Percentiles rank a stretch among this genome's conserved stretches.
phyloP scores from a whole-genome alignment of 2,888 invertebrate genomes.

The Apamea crenata region DNA sequence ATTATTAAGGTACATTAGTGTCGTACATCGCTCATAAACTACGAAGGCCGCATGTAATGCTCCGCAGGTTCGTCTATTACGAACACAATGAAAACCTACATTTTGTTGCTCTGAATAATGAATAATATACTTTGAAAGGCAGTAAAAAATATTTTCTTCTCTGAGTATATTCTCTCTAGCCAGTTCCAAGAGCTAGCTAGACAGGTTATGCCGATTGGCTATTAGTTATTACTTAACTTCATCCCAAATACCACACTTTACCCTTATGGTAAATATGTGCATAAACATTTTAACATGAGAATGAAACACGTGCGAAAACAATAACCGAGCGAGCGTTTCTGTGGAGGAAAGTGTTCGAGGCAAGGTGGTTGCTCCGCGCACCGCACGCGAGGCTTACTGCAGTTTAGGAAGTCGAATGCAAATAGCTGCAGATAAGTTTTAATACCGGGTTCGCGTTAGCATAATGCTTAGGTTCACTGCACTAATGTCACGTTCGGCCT shows the following conservation, averaged over 20 bases:
- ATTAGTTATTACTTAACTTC: conserved; percentile 58
- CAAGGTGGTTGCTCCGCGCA: conserved; percentile 65
- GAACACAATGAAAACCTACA: conserved; percentile 61
- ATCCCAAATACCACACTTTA: conserved; percentile 59
- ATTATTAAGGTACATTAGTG: conserved; percentile 79
- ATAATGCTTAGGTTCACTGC: conserved; percentile 87
- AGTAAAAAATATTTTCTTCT: conserved; percentile 29
- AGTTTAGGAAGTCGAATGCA: conserved; percentile 89
- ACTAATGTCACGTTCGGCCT: conserved; percentile 90
- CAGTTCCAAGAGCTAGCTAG: conserved; percentile 41
- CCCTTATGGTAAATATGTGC: conserved; percentile 62
- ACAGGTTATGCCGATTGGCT: conserved; percentile 43
- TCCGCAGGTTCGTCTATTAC: conserved; percentile 47
- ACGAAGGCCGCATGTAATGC: conserved; percentile 65
- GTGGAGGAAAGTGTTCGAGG: conserved; percentile 64
- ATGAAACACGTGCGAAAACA: conserved; percentile 66
- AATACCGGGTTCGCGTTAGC: conserved; percentile 84
- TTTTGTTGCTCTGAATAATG: conserved; percentile 50
- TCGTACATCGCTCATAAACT: conserved; percentile 71
- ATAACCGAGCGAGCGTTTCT: conserved; percentile 62
- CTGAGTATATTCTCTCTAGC: conserved; percentile 26
- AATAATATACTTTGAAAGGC: conserved; percentile 49
- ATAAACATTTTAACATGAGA: conserved; percentile 64
- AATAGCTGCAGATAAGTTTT: conserved; percentile 89
- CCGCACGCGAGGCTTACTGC: conserved; percentile 74